A percentile compares a stretch with the other conserved stretches of the same genome.
phyloP scores from a whole-genome alignment of 1,140 invertebrate species.

The Schlechtendalia chinensis region DNA sequence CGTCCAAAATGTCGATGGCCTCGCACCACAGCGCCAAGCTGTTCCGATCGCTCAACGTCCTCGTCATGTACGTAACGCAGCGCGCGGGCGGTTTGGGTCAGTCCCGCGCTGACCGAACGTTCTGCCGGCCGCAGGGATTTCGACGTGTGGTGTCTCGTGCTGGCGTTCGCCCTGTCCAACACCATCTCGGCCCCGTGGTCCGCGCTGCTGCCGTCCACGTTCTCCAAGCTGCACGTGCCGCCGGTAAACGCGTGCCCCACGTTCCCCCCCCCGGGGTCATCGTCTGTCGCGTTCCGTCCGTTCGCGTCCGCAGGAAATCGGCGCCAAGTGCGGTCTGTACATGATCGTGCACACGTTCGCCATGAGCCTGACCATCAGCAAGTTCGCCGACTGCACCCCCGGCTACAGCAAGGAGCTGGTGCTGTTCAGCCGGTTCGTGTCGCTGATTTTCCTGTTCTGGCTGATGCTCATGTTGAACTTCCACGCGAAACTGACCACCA shows the following conservation, averaged over 20 bases:
- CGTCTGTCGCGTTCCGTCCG: no score
- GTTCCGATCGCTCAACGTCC: not conserved
- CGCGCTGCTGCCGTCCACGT: not conserved
- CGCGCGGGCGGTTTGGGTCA: not conserved
- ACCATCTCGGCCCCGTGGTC: conserved; percentile 5
- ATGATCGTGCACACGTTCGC: not conserved
- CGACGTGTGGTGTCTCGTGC: not conserved
- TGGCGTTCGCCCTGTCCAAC: not conserved
- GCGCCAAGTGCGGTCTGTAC: not conserved
- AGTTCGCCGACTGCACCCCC: not conserved
- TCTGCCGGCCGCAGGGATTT: not conserved
- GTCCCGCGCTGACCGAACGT: no score
- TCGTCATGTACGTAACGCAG: not conserved
- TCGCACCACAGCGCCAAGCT: not conserved
- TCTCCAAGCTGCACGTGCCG: not conserved
- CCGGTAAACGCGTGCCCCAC: no score
- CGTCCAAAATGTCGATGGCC: not conserved
- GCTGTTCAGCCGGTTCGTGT: not conserved
- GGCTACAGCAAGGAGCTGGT: not conserved
- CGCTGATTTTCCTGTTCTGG: not conserved
- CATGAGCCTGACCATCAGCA: not conserved
- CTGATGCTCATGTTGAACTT: not conserved
- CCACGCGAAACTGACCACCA: not conserved
- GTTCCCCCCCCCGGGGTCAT: no score
- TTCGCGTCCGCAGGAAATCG: not conserved